Evolutionary conservation across 2,888 invertebrate species (phyloP).

Genomic region (Hirtodrosophila trivittata): DNA sequence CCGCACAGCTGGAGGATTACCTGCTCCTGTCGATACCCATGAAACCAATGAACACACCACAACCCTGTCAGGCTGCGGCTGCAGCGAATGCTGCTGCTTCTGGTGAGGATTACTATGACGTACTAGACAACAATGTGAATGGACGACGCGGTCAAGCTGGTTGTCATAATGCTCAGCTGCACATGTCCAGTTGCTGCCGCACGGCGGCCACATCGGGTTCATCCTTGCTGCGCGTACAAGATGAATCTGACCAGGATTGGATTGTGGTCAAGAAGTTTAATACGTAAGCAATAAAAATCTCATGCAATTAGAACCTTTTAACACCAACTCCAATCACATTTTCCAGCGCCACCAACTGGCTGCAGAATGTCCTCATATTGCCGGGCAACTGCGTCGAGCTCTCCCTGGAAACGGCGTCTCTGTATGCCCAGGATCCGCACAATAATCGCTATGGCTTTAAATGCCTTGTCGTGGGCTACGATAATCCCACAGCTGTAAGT

Average conservation of each 20-base stretch:
- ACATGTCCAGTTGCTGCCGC: conserved; percentile 76
- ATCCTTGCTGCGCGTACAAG: conserved; percentile 40
- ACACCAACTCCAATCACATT: too few relatives aligned
- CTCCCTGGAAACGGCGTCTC: conserved; percentile 97
- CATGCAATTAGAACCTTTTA: too few relatives aligned
- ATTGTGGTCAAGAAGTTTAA: conserved; percentile 88
- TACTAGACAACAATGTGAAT: conserved; percentile 80
- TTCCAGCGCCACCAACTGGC: conserved; percentile 87
- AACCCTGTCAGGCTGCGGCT: conserved; percentile 43
- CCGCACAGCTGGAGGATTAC: conserved; percentile 96
- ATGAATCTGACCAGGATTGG: conserved; percentile 84
- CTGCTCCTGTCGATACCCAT: conserved; percentile 89
- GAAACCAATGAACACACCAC: conserved; percentile 56
- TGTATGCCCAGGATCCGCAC: conserved; percentile 95
- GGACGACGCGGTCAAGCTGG: conserved; percentile 8
- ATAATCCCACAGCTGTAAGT: conserved; percentile 86
- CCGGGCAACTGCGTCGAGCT: conserved; percentile 98
- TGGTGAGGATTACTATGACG: conserved; percentile 80
- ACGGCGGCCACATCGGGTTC: too few relatives aligned
- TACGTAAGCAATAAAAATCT: conserved; percentile 84
- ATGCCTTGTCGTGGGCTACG: conserved; percentile 92
- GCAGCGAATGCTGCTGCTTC: conserved; percentile 7
- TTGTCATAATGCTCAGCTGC: conserved; percentile 59
- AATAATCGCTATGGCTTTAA: conserved; percentile 91
- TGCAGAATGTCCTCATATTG: conserved; percentile 92